A percentile compares a stretch with the other conserved stretches of the same genome.
These are phyloP conservation scores for human DNA, from an alignment of 2,113 vertebrate species.

Conservation along the genomic window DNA sequence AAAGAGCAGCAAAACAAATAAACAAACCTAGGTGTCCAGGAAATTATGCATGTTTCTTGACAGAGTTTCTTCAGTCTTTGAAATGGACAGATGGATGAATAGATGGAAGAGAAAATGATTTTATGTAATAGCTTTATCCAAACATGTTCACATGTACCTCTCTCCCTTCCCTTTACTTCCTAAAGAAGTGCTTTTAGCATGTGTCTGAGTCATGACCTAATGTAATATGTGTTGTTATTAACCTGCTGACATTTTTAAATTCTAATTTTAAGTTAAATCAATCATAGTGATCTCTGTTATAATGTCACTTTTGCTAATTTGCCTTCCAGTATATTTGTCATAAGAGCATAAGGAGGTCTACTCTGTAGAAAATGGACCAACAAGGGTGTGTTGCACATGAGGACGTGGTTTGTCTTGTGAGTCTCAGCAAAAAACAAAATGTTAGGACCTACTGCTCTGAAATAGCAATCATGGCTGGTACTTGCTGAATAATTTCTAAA, in stretches of 20 bases:
- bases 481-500: not conserved
- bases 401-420: not conserved
- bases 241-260: not conserved
- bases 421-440: not conserved
- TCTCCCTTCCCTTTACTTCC: not conserved
- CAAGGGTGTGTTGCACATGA: not conserved
- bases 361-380: not conserved
- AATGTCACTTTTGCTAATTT: not conserved
- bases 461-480: not conserved
- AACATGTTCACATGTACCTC: not conserved
- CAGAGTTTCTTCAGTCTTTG: not conserved
- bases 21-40: not conserved
- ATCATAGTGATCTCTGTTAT: not conserved
- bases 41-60: not conserved
- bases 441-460: not conserved
- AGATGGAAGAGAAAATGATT: not conserved
- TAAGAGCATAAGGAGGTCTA: not conserved
- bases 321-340: not conserved
- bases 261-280: conserved; percentile 38
- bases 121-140: not conserved
- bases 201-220: not conserved
- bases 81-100: not conserved
- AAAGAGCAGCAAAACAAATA: not conserved
- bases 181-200: not conserved
- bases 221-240: not conserved